These are phyloP conservation scores for Pangasius mekongensis DNA, from an alignment of 2,797 vertebrate species.

Conservation along the genomic window DNA sequence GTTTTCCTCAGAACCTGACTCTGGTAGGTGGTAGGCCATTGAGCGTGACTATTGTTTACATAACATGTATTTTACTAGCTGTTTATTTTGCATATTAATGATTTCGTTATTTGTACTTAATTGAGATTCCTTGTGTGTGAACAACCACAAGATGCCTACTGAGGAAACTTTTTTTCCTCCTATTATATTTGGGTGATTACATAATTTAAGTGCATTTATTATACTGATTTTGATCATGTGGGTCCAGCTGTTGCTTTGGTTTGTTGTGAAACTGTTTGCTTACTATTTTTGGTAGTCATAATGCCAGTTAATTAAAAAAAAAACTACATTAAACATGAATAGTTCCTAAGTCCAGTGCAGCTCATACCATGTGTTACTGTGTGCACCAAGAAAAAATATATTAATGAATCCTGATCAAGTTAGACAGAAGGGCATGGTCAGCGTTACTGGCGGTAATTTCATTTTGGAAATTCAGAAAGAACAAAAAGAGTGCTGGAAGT, in stretches of 20 bases:
- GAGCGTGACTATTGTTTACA: conserved; percentile 91
- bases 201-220: conserved; percentile 19
- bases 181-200: conserved; percentile 20
- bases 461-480: not conserved
- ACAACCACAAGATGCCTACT: not conserved
- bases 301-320: not conserved
- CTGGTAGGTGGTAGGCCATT: conserved; percentile 73
- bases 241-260: conserved; percentile 8
- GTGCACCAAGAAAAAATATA: not conserved
- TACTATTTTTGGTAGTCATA: not conserved
- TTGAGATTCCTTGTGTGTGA: conserved; percentile 39
- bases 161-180: not conserved
- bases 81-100: conserved; percentile 70
- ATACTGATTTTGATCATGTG: conserved; percentile 19
- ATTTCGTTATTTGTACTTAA: conserved; percentile 59
- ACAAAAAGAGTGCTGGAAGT: conserved; percentile 39
- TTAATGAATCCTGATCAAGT: not conserved
- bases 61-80: conserved; percentile 74
- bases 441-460: not conserved
- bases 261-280: conserved; percentile 20
- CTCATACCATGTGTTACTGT: not conserved
- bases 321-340: not conserved
- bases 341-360: not conserved
- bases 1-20: conserved; percentile 81
- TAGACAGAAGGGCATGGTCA: not conserved